Conservation (phyloP, 2,888 invertebrate species). For the Vesta saturnalis region DNA sequence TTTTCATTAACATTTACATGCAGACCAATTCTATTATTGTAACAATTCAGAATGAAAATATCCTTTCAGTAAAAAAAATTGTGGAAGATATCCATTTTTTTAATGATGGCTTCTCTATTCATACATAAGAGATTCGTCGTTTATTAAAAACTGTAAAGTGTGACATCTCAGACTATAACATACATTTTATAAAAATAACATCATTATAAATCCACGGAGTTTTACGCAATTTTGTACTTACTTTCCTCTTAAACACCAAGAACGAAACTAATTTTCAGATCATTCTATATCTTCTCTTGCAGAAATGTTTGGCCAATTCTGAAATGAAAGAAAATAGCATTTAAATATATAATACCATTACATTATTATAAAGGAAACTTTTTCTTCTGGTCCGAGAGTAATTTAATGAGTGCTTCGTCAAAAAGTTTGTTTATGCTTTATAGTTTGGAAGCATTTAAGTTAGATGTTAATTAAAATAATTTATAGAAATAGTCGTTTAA, state of each 20-base stretch:
- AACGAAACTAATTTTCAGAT: conserved; percentile 12
- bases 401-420: not conserved
- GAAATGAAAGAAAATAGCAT: no score
- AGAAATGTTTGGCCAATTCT: no score
- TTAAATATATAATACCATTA: no score
- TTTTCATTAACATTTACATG: not conserved
- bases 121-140: not conserved
- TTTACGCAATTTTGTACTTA: conserved; percentile 14
- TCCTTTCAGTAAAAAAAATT: not conserved
- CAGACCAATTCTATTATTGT: not conserved
- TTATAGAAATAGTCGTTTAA: not conserved
- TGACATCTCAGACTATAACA: conserved; percentile 8
- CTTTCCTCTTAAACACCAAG: conserved; percentile 3
- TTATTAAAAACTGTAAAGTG: conserved; percentile 5
- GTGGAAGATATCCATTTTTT: not conserved
- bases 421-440: not conserved
- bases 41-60: not conserved
- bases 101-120: not conserved
- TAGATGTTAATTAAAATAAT: not conserved
- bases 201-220: conserved; percentile 13
- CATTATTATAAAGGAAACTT: no score
- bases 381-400: not conserved
- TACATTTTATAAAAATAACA: conserved; percentile 9
- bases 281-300: not conserved
- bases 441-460: not conserved